phyloP scores from a whole-genome alignment of 2,113 vertebrate genomes.

The Clupea harengus region DNA sequence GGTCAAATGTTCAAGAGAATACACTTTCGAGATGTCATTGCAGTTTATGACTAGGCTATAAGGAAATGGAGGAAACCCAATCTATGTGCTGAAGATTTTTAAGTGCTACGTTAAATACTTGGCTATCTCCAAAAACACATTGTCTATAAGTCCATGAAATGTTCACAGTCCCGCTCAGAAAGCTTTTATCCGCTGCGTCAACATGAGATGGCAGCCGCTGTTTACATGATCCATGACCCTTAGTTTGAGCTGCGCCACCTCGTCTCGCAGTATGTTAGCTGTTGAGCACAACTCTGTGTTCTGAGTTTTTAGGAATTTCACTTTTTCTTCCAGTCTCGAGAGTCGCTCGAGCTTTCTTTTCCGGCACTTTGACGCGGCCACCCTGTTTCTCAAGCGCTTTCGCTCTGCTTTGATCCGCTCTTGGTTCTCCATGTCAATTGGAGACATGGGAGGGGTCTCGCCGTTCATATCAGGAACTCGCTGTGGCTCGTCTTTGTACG shows the following conservation, averaged over 20 bases:
- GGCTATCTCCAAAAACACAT: slow-evolving; percentile 2
- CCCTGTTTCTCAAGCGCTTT: slow-evolving; percentile 96
- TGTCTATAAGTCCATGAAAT: not conserved
- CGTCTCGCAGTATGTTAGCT: slow-evolving; percentile 94
- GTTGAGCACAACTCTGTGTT: slow-evolving; percentile 96
- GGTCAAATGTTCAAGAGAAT: not conserved
- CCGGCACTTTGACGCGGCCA: slow-evolving; percentile 96
- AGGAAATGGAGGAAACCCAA: not conserved
- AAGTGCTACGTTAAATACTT: slow-evolving; percentile 13
- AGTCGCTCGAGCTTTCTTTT: slow-evolving; percentile 87
- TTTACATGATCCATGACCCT: slow-evolving; percentile 99
- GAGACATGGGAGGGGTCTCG: slow-evolving; percentile 91
- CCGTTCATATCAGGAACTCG: slow-evolving; percentile 93
- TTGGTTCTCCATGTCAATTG: slow-evolving; percentile 96
- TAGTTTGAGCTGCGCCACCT: slow-evolving; percentile 96
- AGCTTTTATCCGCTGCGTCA: slow-evolving; percentile 96
- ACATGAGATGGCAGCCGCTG: slow-evolving; percentile 95
- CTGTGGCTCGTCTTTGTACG: slow-evolving; percentile 94
- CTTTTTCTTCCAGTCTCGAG: slow-evolving; percentile 91
- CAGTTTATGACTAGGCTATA: not conserved
- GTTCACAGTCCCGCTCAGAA: slow-evolving; percentile 72
- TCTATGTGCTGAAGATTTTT: slow-evolving; percentile 4
- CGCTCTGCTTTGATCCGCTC: slow-evolving; percentile 97
- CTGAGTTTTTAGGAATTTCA: slow-evolving; percentile 93
- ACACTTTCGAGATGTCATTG: not conserved